Conservation (phyloP, 2,797 vertebrate species). For the Malurus splendens region DNA sequence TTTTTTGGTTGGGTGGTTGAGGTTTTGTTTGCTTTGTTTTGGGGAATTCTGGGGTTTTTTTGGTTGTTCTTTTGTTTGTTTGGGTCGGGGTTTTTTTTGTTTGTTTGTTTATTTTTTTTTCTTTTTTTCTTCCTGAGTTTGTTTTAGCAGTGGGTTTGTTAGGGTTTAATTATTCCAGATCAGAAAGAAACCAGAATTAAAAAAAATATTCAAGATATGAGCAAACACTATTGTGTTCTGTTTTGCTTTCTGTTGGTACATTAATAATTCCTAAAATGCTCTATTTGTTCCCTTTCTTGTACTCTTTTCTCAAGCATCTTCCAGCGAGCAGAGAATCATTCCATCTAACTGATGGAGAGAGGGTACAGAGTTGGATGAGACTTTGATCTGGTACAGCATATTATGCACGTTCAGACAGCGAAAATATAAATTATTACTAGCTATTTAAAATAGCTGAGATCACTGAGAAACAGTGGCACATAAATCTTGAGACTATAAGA, state of each 20-base stretch:
- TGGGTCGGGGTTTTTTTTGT: accelerated
- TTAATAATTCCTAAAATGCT: conserved; percentile 1
- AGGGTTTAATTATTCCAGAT: not conserved
- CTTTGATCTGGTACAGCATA: not conserved
- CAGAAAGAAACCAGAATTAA: not conserved
- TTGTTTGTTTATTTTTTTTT: accelerated
- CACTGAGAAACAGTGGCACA: not conserved
- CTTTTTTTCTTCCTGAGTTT: accelerated
- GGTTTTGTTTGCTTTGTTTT: accelerated
- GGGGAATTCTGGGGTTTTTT: not conserved
- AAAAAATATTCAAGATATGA: not conserved
- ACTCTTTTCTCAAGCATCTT: not conserved
- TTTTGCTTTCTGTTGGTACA: not conserved
- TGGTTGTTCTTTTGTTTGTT: not conserved
- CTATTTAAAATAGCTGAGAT: not conserved
- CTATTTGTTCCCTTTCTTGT: not conserved
- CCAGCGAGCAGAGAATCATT: not conserved
- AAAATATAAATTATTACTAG: conserved; percentile 2
- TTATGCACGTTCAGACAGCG: not conserved
- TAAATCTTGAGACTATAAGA: not conserved
- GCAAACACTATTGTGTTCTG: not conserved
- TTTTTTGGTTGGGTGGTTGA: no score
- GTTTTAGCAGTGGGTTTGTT: not conserved
- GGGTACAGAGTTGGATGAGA: not conserved
- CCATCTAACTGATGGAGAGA: not conserved